phyloP scores from a whole-genome alignment of 2,888 invertebrate species.

The Callinectes sapidus region DNA sequence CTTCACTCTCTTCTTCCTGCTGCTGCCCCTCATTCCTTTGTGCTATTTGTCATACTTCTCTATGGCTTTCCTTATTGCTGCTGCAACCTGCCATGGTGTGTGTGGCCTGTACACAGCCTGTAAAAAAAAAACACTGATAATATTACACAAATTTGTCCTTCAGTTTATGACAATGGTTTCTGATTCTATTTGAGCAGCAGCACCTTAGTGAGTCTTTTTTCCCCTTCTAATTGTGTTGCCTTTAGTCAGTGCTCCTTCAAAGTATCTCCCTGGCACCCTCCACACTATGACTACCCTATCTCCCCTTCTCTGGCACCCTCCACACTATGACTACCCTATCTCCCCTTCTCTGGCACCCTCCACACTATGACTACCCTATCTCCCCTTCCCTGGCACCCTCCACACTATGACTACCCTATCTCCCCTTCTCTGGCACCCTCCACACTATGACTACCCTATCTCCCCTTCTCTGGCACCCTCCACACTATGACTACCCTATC shows the following conservation, averaged over 20 bases:
- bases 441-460: too few relatives aligned
- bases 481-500: too few relatives aligned
- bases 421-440: too few relatives aligned
- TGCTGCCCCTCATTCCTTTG: background rate
- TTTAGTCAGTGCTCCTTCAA: background rate
- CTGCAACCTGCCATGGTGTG: conserved; percentile 62
- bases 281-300: too few relatives aligned
- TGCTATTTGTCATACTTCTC: conserved; percentile 30
- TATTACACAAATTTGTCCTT: background rate
- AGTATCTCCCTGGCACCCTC: too few relatives aligned
- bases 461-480: too few relatives aligned
- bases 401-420: background rate
- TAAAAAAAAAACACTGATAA: background rate
- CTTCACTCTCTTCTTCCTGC: background rate
- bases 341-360: background rate
- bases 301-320: background rate
- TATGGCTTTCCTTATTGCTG: conserved; percentile 57
- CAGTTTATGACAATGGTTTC: too few relatives aligned
- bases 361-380: background rate
- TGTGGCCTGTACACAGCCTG: conserved; percentile 57
- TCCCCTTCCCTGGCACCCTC: background rate
- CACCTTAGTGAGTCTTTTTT: too few relatives aligned
- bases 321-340: background rate
- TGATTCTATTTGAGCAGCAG: too few relatives aligned
- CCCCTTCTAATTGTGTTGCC: background rate